Evolutionary conservation across 2,888 invertebrate species (phyloP), one percentile per base, ranked within the genome.

Genomic region (Apotomis turbidana): DNA sequence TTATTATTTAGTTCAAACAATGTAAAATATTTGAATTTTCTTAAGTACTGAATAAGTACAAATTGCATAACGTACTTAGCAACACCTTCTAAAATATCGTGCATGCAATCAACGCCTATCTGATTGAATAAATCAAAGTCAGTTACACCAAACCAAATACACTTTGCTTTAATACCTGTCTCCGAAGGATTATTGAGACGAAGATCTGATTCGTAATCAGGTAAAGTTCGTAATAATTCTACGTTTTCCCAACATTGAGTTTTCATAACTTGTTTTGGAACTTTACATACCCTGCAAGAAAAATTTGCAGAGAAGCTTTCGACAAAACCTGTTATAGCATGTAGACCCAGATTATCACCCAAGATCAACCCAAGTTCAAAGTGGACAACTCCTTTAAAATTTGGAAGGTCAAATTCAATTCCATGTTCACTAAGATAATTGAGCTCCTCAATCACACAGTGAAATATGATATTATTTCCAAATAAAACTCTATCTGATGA

Each of bases 241-340:
- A 12, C 38, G 10, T 75, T 60, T 75, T 76, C 76, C 10, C 54
- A 51, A 4, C 54, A 54, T 49, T 66, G 49, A 27, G 55, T 27
- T 71, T 68, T 62, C 36, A 71, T 62, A 27, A 61, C 9, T 5
- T 73, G 41, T 60, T 78, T 78, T 12, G 41, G 12, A 5, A 71
- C 73, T 38, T 59, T 73, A 59, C 78, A 76, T 9, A 76, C 57
- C 60, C 78, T 69, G 41, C 76, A 76, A 3, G 74, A 59, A 51
- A 51, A 62, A 55, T 78, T 76, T 2, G 74, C 73, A 1, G 75
- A 74, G 70, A 78, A 78, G 54, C 75, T 74, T 68, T 78, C 78
- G 9, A 69, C 13, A 70, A 77, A 76, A 3, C 77, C 78, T 8
- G 36, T 46, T 0, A 77, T 74, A 0, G 72, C 66, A 73, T 78